These are phyloP conservation scores for Gavia stellata DNA, from an alignment of 2,113 vertebrate species.

Conservation along the genomic window DNA sequence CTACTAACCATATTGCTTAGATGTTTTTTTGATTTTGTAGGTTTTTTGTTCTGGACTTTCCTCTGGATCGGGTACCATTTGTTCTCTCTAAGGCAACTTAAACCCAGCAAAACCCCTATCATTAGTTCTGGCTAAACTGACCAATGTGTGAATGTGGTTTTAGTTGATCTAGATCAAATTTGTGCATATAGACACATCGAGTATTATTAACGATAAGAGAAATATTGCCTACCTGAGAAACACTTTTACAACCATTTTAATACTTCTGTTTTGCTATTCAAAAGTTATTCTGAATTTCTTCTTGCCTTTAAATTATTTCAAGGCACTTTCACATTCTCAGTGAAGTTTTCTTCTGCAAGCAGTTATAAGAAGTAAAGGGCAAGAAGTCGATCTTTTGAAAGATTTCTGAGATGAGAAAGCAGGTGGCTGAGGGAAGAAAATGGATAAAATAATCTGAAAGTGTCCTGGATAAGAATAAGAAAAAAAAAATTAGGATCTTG, in stretches of 20 bases:
- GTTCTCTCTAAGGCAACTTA: neutral
- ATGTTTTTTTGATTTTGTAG: neutral
- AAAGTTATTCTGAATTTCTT: neutral
- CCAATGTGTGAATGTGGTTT: neutral
- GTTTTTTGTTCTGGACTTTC: neutral
- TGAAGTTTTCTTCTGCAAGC: neutral
- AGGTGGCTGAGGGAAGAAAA: neutral
- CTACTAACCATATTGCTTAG: neutral
- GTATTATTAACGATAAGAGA: neutral
- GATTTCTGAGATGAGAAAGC: neutral
- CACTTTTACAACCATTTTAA: neutral
- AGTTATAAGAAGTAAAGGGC: neutral
- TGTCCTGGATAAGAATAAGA: neutral
- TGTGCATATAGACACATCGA: neutral
- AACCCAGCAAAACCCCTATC: neutral
- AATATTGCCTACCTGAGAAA: neutral
- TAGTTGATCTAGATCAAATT: neutral
- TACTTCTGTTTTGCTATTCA: neutral
- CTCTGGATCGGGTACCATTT: neutral
- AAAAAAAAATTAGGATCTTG: neutral
- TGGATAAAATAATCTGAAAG: neutral
- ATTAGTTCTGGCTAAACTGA: neutral
- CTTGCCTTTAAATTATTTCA: neutral
- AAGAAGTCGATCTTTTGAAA: neutral
- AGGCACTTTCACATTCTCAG: neutral